Percentiles rank a stretch among this genome's conserved stretches.
phyloP scores from a whole-genome alignment of 2,888 invertebrate species.

The Cephus nigrinus region DNA sequence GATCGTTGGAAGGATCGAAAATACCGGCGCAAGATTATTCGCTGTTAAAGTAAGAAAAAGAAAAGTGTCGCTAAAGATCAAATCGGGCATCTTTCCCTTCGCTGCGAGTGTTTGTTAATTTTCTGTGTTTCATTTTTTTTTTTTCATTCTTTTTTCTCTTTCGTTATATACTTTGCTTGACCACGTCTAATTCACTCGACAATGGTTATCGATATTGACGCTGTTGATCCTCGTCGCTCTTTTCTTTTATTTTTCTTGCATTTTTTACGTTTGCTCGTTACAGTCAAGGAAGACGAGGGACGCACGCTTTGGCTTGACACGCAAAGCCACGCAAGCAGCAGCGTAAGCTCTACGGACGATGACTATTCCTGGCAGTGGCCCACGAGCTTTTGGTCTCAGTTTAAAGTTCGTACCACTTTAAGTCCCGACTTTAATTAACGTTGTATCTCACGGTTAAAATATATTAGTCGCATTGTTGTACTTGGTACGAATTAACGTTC shows the following conservation, averaged over 20 bases:
- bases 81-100: neutral
- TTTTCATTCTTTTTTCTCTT: neutral
- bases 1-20: neutral
- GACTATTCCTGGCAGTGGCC: slow-evolving; percentile 78
- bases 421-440: neutral
- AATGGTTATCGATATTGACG: neutral
- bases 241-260: neutral
- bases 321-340: slow-evolving; percentile 76
- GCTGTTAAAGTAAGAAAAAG: neutral
- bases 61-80: neutral
- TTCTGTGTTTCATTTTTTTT: neutral
- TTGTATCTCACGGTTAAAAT: neutral
- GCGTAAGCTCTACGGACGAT: slow-evolving; percentile 74
- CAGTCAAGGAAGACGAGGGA: slow-evolving; percentile 74
- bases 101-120: neutral
- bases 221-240: neutral
- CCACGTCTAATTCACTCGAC: neutral
- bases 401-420: slow-evolving; percentile 67
- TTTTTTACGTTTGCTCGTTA: slow-evolving; percentile 5
- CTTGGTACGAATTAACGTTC: neutral
- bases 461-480: neutral
- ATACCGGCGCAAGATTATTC: neutral
- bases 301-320: slow-evolving; percentile 78
- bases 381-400: slow-evolving; percentile 84
- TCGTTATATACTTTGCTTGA: neutral